Evolutionary conservation across 2,888 invertebrate species (phyloP), one percentile per base, ranked within the genome.

Genomic region (Sinopyrophorus schimmeli): DNA sequence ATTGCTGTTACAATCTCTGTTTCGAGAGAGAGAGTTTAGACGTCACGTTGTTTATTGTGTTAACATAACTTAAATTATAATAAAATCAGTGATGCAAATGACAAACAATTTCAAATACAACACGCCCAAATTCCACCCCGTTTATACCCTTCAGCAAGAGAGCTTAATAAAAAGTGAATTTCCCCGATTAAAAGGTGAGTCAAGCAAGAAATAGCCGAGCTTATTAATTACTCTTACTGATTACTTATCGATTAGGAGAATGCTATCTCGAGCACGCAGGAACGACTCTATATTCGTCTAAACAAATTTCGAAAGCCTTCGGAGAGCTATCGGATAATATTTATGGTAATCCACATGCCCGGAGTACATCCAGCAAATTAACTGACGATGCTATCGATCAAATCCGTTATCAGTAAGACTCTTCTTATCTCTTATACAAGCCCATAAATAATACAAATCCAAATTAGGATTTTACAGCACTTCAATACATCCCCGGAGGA

Each of bases 181-280:
- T 52, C 32, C 23, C 9, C 55, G 66, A 51, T 15, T 58, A 21
- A 54, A 59, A 60, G 65, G 67, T 67, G 58, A 37, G 40, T 46
- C 20, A 14, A n/a, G n/a, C n/a, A n/a, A n/a, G n/a, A n/a, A n/a
- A n/a, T n/a, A n/a, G n/a, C n/a, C 14, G 2, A 3, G 15, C 2
- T 30, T n/a, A n/a, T 30, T 30, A 30, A 30, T n/a, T n/a, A n/a
- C n/a, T n/a, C n/a, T n/a, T n/a, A n/a, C n/a, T n/a, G n/a, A n/a
- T n/a, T n/a, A n/a, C n/a, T n/a, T n/a, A n/a, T n/a, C n/a, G n/a
- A n/a, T n/a, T n/a, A n/a, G n/a, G n/a, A n/a, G n/a, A n/a, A 63
- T 83, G 81, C 63, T 96, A 94, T 71, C 76, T 96, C 65, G 96
- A 96, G 71, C 91, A 94, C 80, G 89, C 90, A 23, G 95, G 93